Conservation (phyloP, 2,888 invertebrate genomes). For the Tachina grossa region DNA sequence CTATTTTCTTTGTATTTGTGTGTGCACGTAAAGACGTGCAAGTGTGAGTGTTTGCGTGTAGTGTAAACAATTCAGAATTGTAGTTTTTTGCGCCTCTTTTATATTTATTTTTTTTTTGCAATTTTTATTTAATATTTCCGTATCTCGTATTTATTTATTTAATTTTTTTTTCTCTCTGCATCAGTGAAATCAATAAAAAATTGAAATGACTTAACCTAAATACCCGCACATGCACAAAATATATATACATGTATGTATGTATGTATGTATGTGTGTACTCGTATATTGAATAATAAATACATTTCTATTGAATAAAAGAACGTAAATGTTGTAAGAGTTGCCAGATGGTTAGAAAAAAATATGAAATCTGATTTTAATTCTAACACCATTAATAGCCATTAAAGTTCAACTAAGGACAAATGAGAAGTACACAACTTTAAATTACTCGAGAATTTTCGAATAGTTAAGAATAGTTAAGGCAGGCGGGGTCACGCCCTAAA, state of each 20-base stretch:
- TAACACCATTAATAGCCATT: too few relatives aligned
- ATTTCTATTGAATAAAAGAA: background rate
- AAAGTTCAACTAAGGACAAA: too few relatives aligned
- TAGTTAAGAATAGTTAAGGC: too few relatives aligned
- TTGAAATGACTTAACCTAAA: conserved; percentile 69
- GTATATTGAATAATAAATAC: background rate
- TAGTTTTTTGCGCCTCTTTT: background rate
- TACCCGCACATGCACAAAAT: conserved; percentile 19
- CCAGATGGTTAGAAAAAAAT: background rate
- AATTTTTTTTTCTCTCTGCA: conserved; percentile 34
- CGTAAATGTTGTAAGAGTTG: background rate
- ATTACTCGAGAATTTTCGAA: too few relatives aligned
- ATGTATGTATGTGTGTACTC: background rate
- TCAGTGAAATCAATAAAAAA: conserved; percentile 70
- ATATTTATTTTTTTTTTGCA: conserved; percentile 1
- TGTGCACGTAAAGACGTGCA: background rate
- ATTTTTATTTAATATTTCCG: conserved; percentile 43
- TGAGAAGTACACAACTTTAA: too few relatives aligned
- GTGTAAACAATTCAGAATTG: conserved; percentile 35
- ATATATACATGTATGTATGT: background rate
- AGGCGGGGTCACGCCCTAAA: too few relatives aligned
- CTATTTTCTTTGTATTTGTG: background rate
- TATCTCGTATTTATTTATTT: conserved; percentile 55
- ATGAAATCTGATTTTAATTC: too few relatives aligned
- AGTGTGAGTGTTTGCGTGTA: background rate